Base-by-base conservation (phyloP, 2,113 vertebrate species). In the Athene noctua region DNA sequence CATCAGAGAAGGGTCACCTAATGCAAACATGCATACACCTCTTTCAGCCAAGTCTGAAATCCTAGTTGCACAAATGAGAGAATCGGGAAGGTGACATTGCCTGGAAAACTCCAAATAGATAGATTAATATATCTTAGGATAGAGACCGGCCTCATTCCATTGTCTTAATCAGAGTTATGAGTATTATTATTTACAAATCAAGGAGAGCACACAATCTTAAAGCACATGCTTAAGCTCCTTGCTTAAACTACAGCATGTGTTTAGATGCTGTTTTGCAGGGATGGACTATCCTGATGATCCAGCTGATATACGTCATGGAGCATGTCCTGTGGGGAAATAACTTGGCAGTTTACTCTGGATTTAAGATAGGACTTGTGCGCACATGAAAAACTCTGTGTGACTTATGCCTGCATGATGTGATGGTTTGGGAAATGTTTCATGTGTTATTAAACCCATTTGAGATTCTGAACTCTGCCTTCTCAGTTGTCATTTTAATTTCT, bases 261-360 rank as follows among this genome's bases (percentile, higher is more conserved):
- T 86, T 30, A 59, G 94, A 75, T 34, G 72, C 65, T 71, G 65
- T 27, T 94, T 44, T 67, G 58, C 91, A 84, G 52, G 80, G 89
- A 82, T 63, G 66, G 52, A 57, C 86, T 71, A 47, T 81, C 42
- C 77, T 68, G 84, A 91, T 86, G 86, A 89, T 81, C 80, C 91
- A 84, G 89, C 80, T 94, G 91, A 94, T 59, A 58, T 0, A 89
- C 17, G 8, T 94, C 96, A 95, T 0, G 0, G 70, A 95, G 73
- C 14, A 5, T 8, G 40, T 92, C 94, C 89, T 57, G 1, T 16
- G 6, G 95, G 89, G 73, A 87, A 91, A 87, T 13, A 44, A 85
- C 65, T 91, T 96, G 95, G 94, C 89, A 82, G 26, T 42, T 85
- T 29, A 17, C 44, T 57, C 70, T 85, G 95, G 65, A n/a, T 94